Percentiles rank a stretch among this genome's conserved stretches.
Evolutionary conservation across 2,113 vertebrate genomes (phyloP).

Genomic region (Pteropus alecto): DNA sequence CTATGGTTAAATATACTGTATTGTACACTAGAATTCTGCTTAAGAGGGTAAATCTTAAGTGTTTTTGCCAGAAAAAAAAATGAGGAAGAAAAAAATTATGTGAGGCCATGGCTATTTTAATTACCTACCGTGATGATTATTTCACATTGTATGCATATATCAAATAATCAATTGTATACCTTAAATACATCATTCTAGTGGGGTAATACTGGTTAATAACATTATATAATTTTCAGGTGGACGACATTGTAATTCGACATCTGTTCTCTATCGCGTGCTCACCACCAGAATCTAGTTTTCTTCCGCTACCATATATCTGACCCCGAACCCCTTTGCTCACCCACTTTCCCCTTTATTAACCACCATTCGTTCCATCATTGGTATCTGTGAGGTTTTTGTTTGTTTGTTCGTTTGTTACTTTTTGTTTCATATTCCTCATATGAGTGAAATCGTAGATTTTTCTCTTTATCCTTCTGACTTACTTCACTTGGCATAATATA

Average conservation of each 20-base stretch:
- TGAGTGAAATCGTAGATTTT: neutral
- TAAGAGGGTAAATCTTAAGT: neutral
- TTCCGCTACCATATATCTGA: neutral
- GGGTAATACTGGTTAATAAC: neutral
- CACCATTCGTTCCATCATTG: neutral
- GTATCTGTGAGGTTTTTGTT: neutral
- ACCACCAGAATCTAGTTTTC: neutral
- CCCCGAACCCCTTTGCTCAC: neutral
- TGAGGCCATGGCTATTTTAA: neutral
- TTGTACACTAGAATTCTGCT: neutral
- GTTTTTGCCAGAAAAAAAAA: neutral
- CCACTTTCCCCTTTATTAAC: neutral
- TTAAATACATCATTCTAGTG: neutral
- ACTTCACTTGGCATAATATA: neutral
- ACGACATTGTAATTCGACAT: neutral
- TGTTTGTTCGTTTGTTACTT: neutral
- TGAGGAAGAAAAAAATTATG: neutral
- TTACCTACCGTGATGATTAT: neutral
- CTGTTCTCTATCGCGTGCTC: neutral
- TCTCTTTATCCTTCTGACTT: neutral
- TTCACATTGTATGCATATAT: neutral
- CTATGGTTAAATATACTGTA: neutral
- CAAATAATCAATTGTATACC: neutral
- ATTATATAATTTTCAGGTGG: neutral
- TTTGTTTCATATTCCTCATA: neutral